Evolutionary conservation across 2,888 invertebrate genomes (phyloP).

Genomic region (Chrysomela aeneicollis): DNA sequence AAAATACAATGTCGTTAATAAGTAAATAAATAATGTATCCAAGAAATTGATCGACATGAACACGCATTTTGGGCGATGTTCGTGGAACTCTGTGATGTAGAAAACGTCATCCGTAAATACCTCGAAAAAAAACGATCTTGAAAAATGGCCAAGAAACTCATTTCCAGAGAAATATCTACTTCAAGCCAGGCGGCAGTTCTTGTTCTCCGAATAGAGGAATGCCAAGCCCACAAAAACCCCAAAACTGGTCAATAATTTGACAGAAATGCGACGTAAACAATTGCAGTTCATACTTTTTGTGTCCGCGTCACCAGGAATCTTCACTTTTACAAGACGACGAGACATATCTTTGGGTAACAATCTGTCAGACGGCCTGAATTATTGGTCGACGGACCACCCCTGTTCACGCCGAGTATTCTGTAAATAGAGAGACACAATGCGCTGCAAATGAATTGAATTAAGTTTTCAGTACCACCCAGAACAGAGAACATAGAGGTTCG

Average conservation of each 20-base stretch:
- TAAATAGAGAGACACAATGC: conserved; percentile 13
- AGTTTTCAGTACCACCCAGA: conserved; percentile 8
- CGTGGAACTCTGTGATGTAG: too few relatives aligned
- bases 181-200: conserved; percentile 1
- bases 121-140: background rate
- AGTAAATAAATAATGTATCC: too few relatives aligned
- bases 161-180: background rate
- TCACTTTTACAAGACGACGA: conserved; percentile 23
- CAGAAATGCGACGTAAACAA: conserved; percentile 33
- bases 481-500: background rate
- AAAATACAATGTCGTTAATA: too few relatives aligned
- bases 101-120: too few relatives aligned
- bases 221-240: conserved; percentile 14
- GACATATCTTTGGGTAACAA: conserved; percentile 25
- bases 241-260: conserved; percentile 33
- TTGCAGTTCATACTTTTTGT: conserved; percentile 33
- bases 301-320: conserved; percentile 34
- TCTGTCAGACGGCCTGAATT: conserved; percentile 39
- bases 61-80: too few relatives aligned
- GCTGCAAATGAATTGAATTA: conserved; percentile 20
- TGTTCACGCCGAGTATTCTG: conserved; percentile 37
- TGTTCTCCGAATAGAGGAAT: background rate
- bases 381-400: conserved; percentile 44
- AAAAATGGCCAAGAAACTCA: background rate
- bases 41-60: too few relatives aligned